Evolutionary conservation across 2,888 invertebrate genomes (phyloP).

Genomic region (Lymantria dispar): DNA sequence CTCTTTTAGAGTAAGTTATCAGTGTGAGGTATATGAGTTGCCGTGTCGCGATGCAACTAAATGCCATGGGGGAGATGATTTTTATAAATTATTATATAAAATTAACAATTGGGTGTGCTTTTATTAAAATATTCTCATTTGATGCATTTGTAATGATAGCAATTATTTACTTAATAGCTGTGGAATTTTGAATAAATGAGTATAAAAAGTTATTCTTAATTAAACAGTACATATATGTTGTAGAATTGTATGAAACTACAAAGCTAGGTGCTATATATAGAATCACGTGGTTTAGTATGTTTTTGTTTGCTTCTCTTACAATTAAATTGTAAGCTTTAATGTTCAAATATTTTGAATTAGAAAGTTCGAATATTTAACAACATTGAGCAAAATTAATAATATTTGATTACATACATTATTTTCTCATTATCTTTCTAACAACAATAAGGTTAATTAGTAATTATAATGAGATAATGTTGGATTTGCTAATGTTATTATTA

Average conservation of each 20-base stretch:
- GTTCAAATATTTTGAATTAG: too few species aligned
- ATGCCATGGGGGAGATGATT: conserved; percentile 12
- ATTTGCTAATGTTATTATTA: too few species aligned
- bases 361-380: not conserved
- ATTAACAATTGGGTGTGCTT: conserved; percentile 29
- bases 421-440: too few species aligned
- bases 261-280: conserved; percentile 32
- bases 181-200: conserved; percentile 16
- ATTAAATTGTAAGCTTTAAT: conserved; percentile 7
- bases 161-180: conserved; percentile 15
- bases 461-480: too few species aligned
- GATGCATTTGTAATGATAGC: conserved; percentile 31
- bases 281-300: conserved; percentile 18
- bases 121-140: conserved; percentile 27
- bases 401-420: not conserved
- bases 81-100: conserved; percentile 18
- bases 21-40: conserved; percentile 20
- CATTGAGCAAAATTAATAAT: conserved; percentile 1
- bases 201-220: conserved; percentile 11
- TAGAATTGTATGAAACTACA: conserved; percentile 17
- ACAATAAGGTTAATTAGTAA: too few species aligned
- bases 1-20: conserved; percentile 31
- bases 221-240: conserved; percentile 7
- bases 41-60: conserved; percentile 10
- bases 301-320: conserved; percentile 16